A percentile compares a stretch with the other conserved stretches of the same genome.
Evolutionary conservation across 2,797 vertebrate species (phyloP).

Genomic region (Acrocephalus scirpaceus): DNA sequence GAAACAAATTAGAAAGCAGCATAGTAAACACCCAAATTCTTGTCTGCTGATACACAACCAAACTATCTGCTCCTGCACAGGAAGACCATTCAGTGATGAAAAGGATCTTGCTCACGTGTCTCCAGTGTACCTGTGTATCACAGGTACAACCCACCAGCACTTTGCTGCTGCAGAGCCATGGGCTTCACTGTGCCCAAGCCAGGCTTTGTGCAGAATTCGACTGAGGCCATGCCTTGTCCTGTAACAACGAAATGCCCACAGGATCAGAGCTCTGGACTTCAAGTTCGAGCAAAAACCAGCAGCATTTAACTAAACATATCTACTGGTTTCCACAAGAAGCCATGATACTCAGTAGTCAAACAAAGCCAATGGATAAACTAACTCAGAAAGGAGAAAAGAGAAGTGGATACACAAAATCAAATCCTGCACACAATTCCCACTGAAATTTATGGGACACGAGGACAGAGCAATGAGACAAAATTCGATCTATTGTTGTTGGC

Average conservation of each 20-base stretch:
- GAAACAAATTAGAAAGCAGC: not conserved
- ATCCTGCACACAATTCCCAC: not conserved
- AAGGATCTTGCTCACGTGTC: fast-evolving
- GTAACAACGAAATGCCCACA: not conserved
- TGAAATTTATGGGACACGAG: not conserved
- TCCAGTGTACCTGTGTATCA: not conserved
- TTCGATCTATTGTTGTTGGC: not conserved
- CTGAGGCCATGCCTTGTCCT: not conserved
- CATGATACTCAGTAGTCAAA: not conserved
- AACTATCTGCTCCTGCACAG: not conserved
- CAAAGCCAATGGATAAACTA: not conserved
- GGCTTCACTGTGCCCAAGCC: not conserved
- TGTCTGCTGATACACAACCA: not conserved
- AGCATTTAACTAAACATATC: not conserved
- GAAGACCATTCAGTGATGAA: not conserved
- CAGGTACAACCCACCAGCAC: not conserved
- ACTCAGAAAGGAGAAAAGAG: not conserved
- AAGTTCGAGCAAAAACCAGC: not conserved
- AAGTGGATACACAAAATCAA: not conserved
- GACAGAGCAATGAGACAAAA: not conserved
- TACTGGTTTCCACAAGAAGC: not conserved
- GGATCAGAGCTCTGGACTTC: not conserved
- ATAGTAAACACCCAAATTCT: not conserved
- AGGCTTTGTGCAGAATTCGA: not conserved
- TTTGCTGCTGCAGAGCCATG: not conserved